Evolutionary conservation across 1,140 invertebrate species (phyloP), one percentile per base, ranked within the genome.

Genomic region (Hyles vespertilio): DNA sequence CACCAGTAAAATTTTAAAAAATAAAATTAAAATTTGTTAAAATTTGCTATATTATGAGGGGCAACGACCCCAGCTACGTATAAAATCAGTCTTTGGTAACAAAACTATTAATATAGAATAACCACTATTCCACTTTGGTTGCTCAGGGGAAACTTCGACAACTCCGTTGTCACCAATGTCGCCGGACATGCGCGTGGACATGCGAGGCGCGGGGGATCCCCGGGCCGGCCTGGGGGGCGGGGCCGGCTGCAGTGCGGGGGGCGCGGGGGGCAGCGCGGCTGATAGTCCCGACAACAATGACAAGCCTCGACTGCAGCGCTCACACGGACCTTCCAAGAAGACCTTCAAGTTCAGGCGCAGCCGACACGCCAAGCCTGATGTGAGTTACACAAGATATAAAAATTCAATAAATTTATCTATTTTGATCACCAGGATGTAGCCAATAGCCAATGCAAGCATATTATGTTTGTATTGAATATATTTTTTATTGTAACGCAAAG

Each of bases 321-420:
- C 97, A 56, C 98, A 97, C 90, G 97, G 96, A 12, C 96, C 97
- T 82, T 98, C 96, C 78, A 93, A 97, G 64, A 98, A 96, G 89
- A 98, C 97, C 0, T 98, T 98, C 89, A 93, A 97, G 59, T 93
- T 96, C 52, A 91, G 95, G 71, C 95, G 95, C 83, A 96, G 95
- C 83, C 91, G 95, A 52, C 82, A 88, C 58, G 79, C 85, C 7
- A 89, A 89, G 65, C 83, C 87, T 53, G 87, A 89, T 59, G 86
- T 89, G 10, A 32, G 8, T 36, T 40, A n/a, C 9, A 43, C 36
- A 22, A 22, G 22, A 22, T 22, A 22, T 22, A 22, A 22, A 22
- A 22, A 22, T 22, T 22, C 22, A 22, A 22, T 22, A 0, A 22
- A 22, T 22, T 22, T 22, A 22, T 22, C 22, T 22, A 22, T 22